Evolutionary conservation across 2,113 vertebrate genomes (phyloP).

Genomic region (Asarcornis scutulata): DNA sequence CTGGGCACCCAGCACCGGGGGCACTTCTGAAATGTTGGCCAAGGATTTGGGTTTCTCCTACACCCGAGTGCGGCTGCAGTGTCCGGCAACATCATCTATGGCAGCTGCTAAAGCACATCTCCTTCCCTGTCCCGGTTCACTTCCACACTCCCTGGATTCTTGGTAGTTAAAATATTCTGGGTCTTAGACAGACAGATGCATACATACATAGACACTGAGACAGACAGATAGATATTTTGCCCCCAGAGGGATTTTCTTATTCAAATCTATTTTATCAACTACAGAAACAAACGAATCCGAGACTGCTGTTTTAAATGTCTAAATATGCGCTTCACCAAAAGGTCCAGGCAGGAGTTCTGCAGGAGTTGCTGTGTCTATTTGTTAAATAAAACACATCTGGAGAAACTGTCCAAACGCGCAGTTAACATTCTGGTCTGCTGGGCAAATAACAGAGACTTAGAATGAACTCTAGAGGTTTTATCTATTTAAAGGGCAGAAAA

Average conservation of each 20-base stretch:
- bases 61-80: not conserved
- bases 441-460: not conserved
- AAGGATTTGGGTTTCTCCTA: not conserved
- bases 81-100: too few species aligned
- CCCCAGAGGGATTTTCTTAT: not conserved
- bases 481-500: not conserved
- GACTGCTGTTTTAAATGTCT: not conserved
- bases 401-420: not conserved
- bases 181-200: not conserved
- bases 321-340: not conserved
- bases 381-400: not conserved
- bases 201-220: not conserved
- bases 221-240: not conserved
- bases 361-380: not conserved
- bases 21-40: not conserved
- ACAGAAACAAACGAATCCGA: not conserved
- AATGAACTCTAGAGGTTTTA: not conserved
- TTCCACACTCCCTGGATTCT: not conserved
- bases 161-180: not conserved
- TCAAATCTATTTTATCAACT: not conserved
- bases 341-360: not conserved
- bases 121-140: not conserved
- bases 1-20: not conserved
- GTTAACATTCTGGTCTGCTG: not conserved
- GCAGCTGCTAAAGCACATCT: not conserved